phyloP scores from a whole-genome alignment of 2,113 vertebrate genomes.

The Amblyornis subalaris region DNA sequence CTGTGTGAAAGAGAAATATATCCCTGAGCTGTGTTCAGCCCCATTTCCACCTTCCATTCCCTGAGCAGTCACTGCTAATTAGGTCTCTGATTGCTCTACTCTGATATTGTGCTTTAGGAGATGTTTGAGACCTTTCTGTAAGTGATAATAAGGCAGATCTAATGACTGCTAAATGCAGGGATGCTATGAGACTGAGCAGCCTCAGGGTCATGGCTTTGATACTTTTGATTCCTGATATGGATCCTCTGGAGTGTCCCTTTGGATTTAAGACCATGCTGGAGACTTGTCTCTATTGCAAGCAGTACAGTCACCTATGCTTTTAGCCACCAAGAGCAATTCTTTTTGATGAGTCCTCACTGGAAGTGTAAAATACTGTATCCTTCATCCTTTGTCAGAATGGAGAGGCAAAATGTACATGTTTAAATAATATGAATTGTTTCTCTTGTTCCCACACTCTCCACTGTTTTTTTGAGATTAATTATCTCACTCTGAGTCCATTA shows the following conservation, averaged over 20 bases:
- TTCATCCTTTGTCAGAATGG: neutral
- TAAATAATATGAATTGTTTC: neutral
- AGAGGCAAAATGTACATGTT: neutral
- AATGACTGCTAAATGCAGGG: neutral
- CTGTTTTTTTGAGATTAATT: neutral
- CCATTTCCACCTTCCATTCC: neutral
- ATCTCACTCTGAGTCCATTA: neutral
- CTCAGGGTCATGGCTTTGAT: neutral
- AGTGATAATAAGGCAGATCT: neutral
- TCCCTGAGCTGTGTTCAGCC: neutral
- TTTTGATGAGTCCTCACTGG: neutral
- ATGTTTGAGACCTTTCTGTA: neutral
- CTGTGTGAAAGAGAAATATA: neutral
- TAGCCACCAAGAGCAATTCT: neutral
- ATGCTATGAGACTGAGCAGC: neutral
- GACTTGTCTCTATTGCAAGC: accelerated
- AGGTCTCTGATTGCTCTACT: neutral
- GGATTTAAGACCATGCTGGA: neutral
- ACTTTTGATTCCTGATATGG: neutral
- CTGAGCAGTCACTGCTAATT: neutral
- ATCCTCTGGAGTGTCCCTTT: neutral
- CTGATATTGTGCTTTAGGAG: neutral
- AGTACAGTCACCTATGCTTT: neutral
- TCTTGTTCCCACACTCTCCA: neutral
- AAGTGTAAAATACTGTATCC: neutral